Percentiles rank a stretch among this genome's conserved stretches.
Evolutionary conservation across 1,140 invertebrate genomes (phyloP).

Genomic region (Phymastichus coffea): DNA sequence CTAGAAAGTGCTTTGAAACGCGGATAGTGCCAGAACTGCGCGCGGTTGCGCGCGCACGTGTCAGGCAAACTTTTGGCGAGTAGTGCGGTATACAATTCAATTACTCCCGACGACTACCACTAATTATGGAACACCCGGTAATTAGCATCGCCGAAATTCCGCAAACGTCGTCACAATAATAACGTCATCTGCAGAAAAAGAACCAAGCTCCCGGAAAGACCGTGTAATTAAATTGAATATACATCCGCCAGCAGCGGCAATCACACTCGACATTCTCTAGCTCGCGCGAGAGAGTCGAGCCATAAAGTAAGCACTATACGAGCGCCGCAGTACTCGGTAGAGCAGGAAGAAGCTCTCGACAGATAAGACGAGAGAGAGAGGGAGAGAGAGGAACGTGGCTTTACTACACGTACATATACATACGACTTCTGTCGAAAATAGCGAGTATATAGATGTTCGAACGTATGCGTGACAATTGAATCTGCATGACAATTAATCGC

Average conservation of each 20-base stretch:
- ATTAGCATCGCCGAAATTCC: background rate
- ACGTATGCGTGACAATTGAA: conserved; percentile 19
- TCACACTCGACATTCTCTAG: background rate
- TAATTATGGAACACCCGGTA: too few relatives aligned
- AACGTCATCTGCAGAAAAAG: background rate
- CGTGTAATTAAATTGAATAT: conserved; percentile 7
- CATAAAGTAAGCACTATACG: conserved; percentile 7
- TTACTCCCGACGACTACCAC: too few relatives aligned
- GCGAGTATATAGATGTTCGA: background rate
- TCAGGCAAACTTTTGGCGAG: too few relatives aligned
- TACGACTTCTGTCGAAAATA: background rate
- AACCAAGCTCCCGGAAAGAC: background rate
- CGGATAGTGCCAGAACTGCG: too few relatives aligned
- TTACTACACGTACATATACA: background rate
- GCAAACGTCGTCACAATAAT: background rate
- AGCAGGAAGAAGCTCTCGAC: background rate
- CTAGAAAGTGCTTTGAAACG: too few relatives aligned
- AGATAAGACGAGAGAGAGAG: conserved; percentile 8
- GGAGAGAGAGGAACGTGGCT: background rate
- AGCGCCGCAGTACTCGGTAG: background rate
- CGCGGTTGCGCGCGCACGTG: too few relatives aligned
- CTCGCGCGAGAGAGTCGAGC: background rate
- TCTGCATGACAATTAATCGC: conserved; percentile 32
- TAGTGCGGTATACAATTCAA: too few relatives aligned
- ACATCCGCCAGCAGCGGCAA: background rate